Conservation (phyloP, 2,888 invertebrate genomes). For the Apamea crenata region DNA sequence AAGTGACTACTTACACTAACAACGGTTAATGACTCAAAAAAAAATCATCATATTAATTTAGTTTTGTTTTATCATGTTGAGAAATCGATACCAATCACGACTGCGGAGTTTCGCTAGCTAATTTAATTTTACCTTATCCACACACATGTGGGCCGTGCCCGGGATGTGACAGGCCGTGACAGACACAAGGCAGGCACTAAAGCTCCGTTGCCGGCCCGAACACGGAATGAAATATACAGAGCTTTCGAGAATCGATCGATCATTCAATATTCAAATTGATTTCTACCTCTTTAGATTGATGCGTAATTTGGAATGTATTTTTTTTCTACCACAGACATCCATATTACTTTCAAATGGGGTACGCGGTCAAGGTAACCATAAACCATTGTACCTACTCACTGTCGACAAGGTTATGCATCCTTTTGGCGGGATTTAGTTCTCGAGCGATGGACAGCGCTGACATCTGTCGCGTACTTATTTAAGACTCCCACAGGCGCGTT, state of each 20-base stretch:
- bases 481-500: too few relatives aligned
- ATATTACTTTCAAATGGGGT: constrained; percentile 51
- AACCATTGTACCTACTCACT: background rate
- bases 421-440: background rate
- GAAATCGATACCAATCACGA: too few relatives aligned
- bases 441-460: background rate
- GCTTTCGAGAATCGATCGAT: constrained; percentile 25
- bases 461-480: background rate
- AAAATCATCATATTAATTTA: too few relatives aligned
- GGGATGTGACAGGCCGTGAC: too few relatives aligned
- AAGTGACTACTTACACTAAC: too few relatives aligned
- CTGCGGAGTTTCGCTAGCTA: too few relatives aligned
- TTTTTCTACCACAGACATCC: constrained; percentile 29
- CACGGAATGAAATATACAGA: constrained; percentile 19
- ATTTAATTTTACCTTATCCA: too few relatives aligned
- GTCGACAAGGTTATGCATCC: constrained; percentile 4
- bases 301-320: constrained; percentile 24
- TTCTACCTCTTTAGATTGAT: constrained; percentile 13
- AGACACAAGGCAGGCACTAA: background rate
- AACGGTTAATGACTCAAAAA: too few relatives aligned
- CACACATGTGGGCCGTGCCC: too few relatives aligned
- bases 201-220: background rate
- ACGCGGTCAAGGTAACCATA: constrained; percentile 41
- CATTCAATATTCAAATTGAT: constrained; percentile 41
- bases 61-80: too few relatives aligned